phyloP scores from a whole-genome alignment of 2,888 invertebrate genomes.

The Pseudococcus longispinus region DNA sequence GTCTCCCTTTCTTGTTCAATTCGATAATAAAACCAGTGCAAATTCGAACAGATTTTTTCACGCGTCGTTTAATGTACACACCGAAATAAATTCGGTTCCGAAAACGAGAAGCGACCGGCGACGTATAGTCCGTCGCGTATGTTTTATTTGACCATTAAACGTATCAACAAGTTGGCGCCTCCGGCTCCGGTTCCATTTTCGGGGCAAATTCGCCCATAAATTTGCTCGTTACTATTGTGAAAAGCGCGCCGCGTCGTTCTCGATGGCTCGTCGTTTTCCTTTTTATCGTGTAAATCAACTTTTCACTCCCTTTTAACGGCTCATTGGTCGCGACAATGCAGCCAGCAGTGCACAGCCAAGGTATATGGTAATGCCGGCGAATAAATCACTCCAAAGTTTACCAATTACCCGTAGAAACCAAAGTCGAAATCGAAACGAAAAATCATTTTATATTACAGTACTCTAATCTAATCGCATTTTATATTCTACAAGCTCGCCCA shows the following conservation, averaged over 20 bases:
- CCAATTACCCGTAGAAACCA: not conserved
- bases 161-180: conserved; percentile 42
- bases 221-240: not conserved
- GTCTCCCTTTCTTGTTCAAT: not conserved
- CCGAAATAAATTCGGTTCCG: not conserved
- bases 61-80: not conserved
- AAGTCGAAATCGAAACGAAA: not conserved
- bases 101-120: conserved; percentile 3
- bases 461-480: not conserved
- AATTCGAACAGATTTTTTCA: conserved; percentile 7
- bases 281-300: not conserved
- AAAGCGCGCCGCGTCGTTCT: not conserved
- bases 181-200: not conserved
- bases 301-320: not conserved
- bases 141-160: conserved; percentile 34
- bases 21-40: not conserved
- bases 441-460: not conserved
- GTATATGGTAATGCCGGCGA: not conserved
- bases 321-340: not conserved
- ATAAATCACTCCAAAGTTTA: not conserved
- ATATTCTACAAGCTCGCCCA: not conserved
- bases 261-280: conserved; percentile 10
- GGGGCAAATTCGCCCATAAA: conserved; percentile 5
- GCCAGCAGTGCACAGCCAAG: not conserved
- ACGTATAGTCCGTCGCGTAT: conserved; percentile 9